phyloP scores from a whole-genome alignment of 2,797 vertebrate species.

The Dicrostonyx torquatus region DNA sequence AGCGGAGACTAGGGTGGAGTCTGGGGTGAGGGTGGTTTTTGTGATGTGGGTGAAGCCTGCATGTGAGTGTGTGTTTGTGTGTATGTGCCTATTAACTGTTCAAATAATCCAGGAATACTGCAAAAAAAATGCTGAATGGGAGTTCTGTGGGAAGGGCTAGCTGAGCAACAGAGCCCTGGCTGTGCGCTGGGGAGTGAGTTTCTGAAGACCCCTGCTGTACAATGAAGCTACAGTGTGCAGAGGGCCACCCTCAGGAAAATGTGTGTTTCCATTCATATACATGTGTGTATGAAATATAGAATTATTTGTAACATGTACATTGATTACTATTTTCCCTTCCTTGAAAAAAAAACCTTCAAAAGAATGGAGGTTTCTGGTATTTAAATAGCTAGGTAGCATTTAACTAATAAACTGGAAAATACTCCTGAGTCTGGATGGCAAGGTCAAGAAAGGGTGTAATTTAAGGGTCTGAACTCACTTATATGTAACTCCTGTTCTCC shows the following conservation, averaged over 20 bases:
- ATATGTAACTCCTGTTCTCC: conserved; percentile 64
- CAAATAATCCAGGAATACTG: conserved; percentile 74
- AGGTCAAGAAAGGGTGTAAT: conserved; percentile 79
- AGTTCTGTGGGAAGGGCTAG: conserved; percentile 70
- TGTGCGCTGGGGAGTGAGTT: conserved; percentile 63
- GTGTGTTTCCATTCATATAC: not conserved
- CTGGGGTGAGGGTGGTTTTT: conserved; percentile 64
- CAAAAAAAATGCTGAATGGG: conserved; percentile 63
- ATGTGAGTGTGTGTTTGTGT: conserved; percentile 59
- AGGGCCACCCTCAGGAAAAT: conserved; percentile 50
- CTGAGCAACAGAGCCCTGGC: conserved; percentile 60
- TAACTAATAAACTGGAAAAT: conserved; percentile 80
- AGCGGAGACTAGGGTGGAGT: conserved; percentile 20
- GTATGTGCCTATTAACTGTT: conserved; percentile 73
- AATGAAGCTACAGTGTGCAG: conserved; percentile 68
- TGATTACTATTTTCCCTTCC: conserved; percentile 59
- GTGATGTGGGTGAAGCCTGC: conserved; percentile 71
- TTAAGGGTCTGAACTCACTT: conserved; percentile 81
- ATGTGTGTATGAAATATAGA: not conserved
- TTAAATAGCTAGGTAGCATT: conserved; percentile 72
- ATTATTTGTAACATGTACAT: conserved; percentile 47
- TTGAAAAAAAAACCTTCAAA: conserved; percentile 62
- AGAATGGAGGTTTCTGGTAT: conserved; percentile 62
- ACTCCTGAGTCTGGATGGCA: conserved; percentile 71
- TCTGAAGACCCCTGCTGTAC: conserved; percentile 28